phyloP scores from a whole-genome alignment of 37 sponge, comb jelly and placozoan genomes.

The Theonella swinhoei region DNA sequence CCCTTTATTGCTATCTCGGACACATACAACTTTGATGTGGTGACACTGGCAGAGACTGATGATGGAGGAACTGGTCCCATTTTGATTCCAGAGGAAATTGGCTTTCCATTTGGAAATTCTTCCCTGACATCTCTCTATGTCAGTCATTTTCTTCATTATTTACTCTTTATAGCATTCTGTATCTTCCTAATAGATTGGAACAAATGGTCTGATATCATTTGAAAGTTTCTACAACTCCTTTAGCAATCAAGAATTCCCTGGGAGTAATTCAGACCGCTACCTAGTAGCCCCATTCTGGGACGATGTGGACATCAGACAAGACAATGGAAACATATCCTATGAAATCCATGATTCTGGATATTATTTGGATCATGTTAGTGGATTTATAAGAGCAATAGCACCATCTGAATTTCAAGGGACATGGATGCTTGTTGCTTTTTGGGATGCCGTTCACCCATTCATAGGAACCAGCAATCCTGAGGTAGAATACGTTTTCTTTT shows the following conservation, averaged over 20 bases:
- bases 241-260: neutral
- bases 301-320: constrained; percentile 48
- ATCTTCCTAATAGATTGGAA: neutral
- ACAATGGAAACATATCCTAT: constrained; percentile 46
- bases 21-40: neutral
- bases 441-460: constrained; percentile 54
- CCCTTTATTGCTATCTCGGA: neutral
- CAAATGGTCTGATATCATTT: neutral
- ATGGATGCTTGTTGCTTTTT: constrained; percentile 59
- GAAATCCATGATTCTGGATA: constrained; percentile 12
- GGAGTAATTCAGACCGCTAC: neutral
- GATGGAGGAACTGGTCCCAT: neutral
- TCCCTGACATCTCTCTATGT: neutral
- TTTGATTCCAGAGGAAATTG: neutral
- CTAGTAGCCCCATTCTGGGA: constrained; percentile 71
- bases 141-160: neutral
- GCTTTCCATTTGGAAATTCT: neutral
- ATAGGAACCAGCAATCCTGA: neutral
- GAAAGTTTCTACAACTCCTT: neutral
- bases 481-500: neutral
- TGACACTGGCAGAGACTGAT: neutral
- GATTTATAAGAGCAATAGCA: neutral
- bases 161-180: neutral
- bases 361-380: neutral
- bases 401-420: constrained; percentile 18